Evolutionary conservation across 1,140 invertebrate genomes (phyloP), one percentile per base, ranked within the genome.

Genomic region (Zeugodacus cucurbitae): DNA sequence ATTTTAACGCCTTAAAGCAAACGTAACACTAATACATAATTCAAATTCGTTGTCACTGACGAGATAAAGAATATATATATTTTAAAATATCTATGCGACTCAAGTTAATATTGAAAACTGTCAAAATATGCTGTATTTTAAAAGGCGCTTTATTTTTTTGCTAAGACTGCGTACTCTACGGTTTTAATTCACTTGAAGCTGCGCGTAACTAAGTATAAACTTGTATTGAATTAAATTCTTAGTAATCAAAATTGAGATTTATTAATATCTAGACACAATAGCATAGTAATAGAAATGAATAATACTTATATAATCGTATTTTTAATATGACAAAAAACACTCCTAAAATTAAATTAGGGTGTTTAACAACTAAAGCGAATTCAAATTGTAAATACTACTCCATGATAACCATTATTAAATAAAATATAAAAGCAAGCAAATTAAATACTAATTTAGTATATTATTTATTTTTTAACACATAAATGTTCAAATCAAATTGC

Each of bases 381-480:
- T 41, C 74, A 82, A 82, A 48, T 10, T 82, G 74, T 82, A 82
- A 82, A 82, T 82, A 82, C 10, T 82, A 29, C 74, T 82, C 7
- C 41, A 82, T 82, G 74, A 82, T 54, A 82, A 48, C 26, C 74
- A 82, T 82, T 48, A 82, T 26, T 48, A 48, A 82, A 82, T 82
- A 82, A 82, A 82, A 37, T 82, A 82, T 26, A 82, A 74, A 70
- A 70, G 29, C 17, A 70, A 37, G 41, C 37, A 67, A 67, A 17
- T 67, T 54, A 54, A 54, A 54, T 54, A 10, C 20, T 54, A 17
- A 11, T 54, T 17, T 54, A 4, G 48, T 54, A 54, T n/a, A n/a
- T n/a, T n/a, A n/a, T n/a, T n/a, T n/a, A 54, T 54, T 2, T 11
- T 54, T 17, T 54, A 17, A 20, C 48, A 17, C 48, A 17, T n/a